Evolutionary conservation across 2,797 vertebrate species (phyloP).

Genomic region (Prunella strophiata): DNA sequence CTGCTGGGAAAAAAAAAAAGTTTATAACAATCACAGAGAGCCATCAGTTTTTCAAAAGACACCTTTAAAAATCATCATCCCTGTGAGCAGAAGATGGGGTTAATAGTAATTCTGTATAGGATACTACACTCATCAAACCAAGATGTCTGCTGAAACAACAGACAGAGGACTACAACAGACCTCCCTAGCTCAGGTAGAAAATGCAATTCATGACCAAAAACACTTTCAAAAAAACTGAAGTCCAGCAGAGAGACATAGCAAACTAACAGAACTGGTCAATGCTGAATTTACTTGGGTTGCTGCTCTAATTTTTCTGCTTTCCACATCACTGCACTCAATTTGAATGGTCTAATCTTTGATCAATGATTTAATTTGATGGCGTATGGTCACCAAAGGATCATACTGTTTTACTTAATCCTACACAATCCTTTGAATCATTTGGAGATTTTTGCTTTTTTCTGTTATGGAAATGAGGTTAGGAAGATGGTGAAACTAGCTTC

Average conservation of each 20-base stretch:
- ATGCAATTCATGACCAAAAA: background rate
- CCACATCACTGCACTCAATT: background rate
- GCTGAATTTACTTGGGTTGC: background rate
- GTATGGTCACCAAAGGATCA: background rate
- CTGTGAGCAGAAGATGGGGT: background rate
- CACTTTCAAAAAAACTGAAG: background rate
- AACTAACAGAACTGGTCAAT: background rate
- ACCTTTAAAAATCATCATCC: background rate
- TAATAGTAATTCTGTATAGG: background rate
- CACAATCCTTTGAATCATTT: background rate
- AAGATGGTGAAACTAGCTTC: background rate
- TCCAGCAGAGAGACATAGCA: background rate
- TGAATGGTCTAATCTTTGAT: background rate
- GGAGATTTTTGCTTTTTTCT: background rate
- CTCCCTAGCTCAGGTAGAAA: background rate
- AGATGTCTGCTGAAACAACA: background rate
- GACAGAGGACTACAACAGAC: background rate
- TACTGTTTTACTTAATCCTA: background rate
- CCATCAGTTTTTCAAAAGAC: background rate
- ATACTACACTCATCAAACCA: background rate
- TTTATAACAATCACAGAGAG: background rate
- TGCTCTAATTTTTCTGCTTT: constrained; percentile 21
- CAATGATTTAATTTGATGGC: background rate
- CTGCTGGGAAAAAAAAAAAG: background rate
- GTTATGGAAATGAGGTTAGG: background rate